Evolutionary conservation across 2,888 invertebrate species (phyloP).

Genomic region (Aleiodes testaceus): DNA sequence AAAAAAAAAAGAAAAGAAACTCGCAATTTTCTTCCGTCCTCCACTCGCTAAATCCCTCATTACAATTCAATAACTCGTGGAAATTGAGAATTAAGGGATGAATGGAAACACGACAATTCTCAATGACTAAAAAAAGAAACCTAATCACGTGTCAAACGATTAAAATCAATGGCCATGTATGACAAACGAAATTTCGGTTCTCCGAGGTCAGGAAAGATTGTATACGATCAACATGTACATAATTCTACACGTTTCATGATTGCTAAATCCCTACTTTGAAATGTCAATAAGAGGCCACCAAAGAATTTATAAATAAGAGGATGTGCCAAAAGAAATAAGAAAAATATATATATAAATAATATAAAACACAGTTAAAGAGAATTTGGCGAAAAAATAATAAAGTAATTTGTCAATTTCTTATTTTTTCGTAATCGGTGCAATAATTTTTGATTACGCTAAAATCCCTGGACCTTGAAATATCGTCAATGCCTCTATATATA

Average conservation of each 20-base stretch:
- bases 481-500: not conserved
- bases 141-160: constrained; percentile 33
- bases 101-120: constrained; percentile 7
- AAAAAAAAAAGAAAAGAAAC: not conserved
- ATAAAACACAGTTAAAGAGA: not conserved
- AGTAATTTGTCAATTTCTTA: constrained; percentile 2
- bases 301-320: constrained; percentile 44
- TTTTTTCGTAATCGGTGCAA: constrained; percentile 43
- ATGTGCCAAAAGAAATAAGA: constrained; percentile 14
- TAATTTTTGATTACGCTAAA: constrained; percentile 33
- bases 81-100: constrained; percentile 6
- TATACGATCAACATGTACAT: constrained; percentile 37
- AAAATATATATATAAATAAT: constrained; percentile 33
- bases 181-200: constrained; percentile 39
- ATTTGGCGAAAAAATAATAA: not conserved
- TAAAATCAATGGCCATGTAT: constrained; percentile 26
- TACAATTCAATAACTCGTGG: too few species aligned
- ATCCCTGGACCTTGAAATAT: constrained; percentile 32
- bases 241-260: constrained; percentile 3
- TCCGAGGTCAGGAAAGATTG: constrained; percentile 54
- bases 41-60: too few species aligned
- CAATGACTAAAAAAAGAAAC: constrained; percentile 32
- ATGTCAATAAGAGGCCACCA: constrained; percentile 42
- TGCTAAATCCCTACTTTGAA: constrained; percentile 5
- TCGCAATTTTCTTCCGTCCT: too few species aligned